A percentile compares a stretch with the other conserved stretches of the same genome.
Evolutionary conservation across 2,797 vertebrate genomes (phyloP).

Genomic region (Paguma larvata): DNA sequence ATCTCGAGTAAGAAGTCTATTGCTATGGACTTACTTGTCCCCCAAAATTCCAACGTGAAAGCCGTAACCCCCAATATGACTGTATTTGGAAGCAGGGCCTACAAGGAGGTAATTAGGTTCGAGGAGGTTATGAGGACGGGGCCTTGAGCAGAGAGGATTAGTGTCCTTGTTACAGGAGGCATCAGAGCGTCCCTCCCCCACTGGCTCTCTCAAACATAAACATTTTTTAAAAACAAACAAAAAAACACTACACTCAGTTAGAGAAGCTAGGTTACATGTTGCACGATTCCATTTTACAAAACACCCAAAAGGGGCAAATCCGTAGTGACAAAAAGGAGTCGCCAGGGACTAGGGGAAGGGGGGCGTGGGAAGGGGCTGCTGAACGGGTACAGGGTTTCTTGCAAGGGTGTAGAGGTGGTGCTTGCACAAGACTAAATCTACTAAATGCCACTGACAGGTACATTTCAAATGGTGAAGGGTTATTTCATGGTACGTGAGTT

Average conservation of each 20-base stretch:
- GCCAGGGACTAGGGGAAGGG: not conserved
- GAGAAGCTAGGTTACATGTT: not conserved
- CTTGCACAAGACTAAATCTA: not conserved
- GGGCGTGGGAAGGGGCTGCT: not conserved
- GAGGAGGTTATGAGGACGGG: not conserved
- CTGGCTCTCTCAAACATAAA: not conserved
- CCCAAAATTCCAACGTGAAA: not conserved
- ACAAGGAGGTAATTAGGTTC: not conserved
- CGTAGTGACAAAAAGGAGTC: not conserved
- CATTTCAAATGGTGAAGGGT: not conserved
- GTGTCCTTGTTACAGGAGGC: not conserved
- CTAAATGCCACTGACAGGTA: not conserved
- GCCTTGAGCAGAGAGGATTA: not conserved
- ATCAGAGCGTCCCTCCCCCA: not conserved
- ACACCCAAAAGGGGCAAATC: not conserved
- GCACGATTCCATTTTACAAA: not conserved
- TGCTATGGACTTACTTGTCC: not conserved
- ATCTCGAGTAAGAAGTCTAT: not conserved
- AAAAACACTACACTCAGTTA: not conserved
- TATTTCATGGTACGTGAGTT: not conserved
- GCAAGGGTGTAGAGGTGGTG: not conserved
- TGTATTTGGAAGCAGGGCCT: not conserved
- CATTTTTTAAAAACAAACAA: not conserved
- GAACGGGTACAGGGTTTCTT: not conserved
- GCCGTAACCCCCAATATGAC: not conserved